phyloP scores from a whole-genome alignment of 2,113 vertebrate species.

The Aleadryas rufinucha region DNA sequence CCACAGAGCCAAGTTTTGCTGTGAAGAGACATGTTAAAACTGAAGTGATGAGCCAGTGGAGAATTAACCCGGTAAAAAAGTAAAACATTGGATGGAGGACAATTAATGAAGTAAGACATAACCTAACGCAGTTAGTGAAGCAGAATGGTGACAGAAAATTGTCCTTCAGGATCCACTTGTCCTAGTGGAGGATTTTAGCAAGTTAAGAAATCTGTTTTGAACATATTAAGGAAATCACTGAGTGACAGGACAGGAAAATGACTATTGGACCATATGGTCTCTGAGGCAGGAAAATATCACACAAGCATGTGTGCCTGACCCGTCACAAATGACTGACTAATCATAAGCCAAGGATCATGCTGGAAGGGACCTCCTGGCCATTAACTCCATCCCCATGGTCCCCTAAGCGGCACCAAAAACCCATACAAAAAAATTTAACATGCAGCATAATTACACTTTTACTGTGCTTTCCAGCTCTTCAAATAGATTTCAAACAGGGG shows the following conservation, averaged over 20 bases:
- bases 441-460: not conserved
- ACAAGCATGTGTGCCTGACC: not conserved
- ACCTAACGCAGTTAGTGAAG: not conserved
- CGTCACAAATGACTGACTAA: not conserved
- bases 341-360: not conserved
- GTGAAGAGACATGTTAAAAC: not conserved
- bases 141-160: not conserved
- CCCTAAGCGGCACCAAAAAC: not conserved
- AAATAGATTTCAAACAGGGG: not conserved
- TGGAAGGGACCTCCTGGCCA: not conserved
- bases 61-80: not conserved
- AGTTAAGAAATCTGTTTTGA: not conserved
- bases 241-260: not conserved
- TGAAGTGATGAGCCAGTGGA: not conserved
- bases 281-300: not conserved
- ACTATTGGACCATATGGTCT: not conserved
- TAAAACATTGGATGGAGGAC: not conserved
- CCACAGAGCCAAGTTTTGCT: not conserved
- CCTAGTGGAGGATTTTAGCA: not conserved
- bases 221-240: not conserved
- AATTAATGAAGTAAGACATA: not conserved
- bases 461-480: not conserved
- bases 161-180: not conserved
- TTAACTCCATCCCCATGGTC: not conserved
- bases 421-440: accelerated